Evolutionary conservation across 2,113 vertebrate species (phyloP), one percentile per base, ranked within the genome.

Genomic region (Zootoca vivipara): DNA sequence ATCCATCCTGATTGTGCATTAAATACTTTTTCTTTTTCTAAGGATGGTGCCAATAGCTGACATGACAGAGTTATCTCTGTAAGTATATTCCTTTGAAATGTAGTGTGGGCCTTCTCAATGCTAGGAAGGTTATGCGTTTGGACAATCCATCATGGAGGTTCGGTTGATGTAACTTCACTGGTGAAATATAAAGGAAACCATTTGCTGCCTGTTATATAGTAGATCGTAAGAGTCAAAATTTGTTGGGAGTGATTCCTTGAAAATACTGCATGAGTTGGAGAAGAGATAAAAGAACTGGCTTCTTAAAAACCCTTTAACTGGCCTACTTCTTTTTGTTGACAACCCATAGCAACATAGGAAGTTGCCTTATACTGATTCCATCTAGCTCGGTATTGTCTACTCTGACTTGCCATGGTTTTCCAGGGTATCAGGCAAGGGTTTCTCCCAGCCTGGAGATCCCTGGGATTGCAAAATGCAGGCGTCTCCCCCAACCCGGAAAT

Each of bases 211-310:
- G 33, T 35, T 52, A 1, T 73, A 58, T 2, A 52, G 40, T 67
- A 87, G 81, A 84, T 26, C 65, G 30, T 28, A 70, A 87, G 28
- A 42, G 74, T 22, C 26, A 75, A 90, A 93, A 90, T 56, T 38
- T 2, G 7, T 74, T 83, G 64, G 42, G 85, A 75, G 46, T 38
- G 89, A 33, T 58, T 78, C 7, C 86, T 78, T 85, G 87, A 87
- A 95, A 94, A 90, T 82, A 79, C 70, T 15, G 5, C 58, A 79
- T 72, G 78, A 35, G 35, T 9, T 1, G 3, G 35, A 89, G 56
- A 88, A 30, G 67, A 92, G 86, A 26, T 72, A 16, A 58, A 85
- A 92, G 91, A 91, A 88, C 89, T 91, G 18, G 77, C 65, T 92
- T 85, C 78, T n/a, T 77, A 65, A 82, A 42, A 69, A 85, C 79